Percentiles rank a stretch among this genome's conserved stretches.
Evolutionary conservation across 1,140 invertebrate species (phyloP).

Genomic region (Solenopsis invicta): DNA sequence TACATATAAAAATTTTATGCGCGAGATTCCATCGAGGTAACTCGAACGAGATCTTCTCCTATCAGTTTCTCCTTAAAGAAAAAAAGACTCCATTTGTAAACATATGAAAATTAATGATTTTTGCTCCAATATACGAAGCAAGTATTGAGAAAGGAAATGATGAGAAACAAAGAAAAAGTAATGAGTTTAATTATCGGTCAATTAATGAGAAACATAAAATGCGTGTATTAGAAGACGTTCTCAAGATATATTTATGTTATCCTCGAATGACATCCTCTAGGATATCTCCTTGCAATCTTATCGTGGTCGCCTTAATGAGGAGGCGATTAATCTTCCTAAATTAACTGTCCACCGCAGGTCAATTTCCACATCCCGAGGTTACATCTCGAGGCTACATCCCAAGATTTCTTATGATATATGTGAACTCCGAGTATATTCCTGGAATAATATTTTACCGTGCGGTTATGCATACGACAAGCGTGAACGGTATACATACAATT

Average conservation of each 20-base stretch:
- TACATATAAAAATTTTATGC: not conserved
- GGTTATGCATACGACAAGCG: not conserved
- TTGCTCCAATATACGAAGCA: too few species aligned
- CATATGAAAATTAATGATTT: too few species aligned
- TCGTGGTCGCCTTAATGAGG: not conserved
- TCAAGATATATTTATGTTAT: not conserved
- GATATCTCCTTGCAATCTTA: not conserved
- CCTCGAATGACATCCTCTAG: not conserved
- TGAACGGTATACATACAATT: not conserved
- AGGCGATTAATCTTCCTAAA: not conserved
- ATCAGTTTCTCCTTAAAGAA: not conserved
- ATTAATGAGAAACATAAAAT: constrained; percentile 5
- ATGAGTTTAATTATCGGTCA: not conserved
- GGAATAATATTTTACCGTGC: constrained; percentile 3
- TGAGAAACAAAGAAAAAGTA: not conserved
- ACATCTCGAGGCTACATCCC: too few species aligned
- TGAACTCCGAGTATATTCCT: too few species aligned
- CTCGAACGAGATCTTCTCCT: not conserved
- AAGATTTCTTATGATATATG: not conserved
- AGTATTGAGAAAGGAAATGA: not conserved
- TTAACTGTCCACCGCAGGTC: not conserved
- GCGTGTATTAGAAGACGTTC: not conserved
- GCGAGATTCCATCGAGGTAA: too few species aligned
- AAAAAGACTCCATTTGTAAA: not conserved
- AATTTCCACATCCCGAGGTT: not conserved